Percentiles rank a stretch among this genome's conserved stretches.
These are phyloP conservation scores for Rugalucina vietnamica DNA, from an alignment of 2,888 invertebrate genomes.

Conservation along the genomic window DNA sequence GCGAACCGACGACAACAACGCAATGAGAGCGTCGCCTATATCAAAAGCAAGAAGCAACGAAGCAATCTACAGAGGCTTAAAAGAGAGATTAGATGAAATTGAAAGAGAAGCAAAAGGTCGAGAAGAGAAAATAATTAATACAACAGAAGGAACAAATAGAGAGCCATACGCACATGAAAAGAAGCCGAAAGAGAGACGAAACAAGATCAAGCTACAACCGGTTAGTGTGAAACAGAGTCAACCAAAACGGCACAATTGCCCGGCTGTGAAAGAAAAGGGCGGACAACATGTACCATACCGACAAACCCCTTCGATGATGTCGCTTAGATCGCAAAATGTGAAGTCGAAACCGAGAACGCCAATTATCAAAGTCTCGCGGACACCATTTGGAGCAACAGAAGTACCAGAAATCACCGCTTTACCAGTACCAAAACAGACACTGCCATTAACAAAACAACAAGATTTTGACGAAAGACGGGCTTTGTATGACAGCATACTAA, in stretches of 20 bases:
- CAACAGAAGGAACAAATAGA: background rate
- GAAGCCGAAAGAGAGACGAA: background rate
- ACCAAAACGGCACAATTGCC: too few species aligned
- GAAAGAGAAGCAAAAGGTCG: constrained; percentile 18
- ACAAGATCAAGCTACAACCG: background rate
- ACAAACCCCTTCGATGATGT: too few species aligned
- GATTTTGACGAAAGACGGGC: constrained; percentile 33
- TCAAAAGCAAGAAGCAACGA: constrained; percentile 48
- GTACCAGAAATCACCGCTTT: too few species aligned
- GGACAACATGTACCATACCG: too few species aligned
- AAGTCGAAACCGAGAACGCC: too few species aligned
- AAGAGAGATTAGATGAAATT: constrained; percentile 41
- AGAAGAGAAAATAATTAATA: background rate
- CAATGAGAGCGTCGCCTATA: background rate
- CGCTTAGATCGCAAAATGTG: too few species aligned
- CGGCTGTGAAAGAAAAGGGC: too few species aligned
- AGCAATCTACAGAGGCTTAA: constrained; percentile 46
- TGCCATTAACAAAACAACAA: background rate
- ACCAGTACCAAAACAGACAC: too few species aligned
- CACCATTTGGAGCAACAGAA: too few species aligned
- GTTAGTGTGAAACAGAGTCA: too few species aligned
- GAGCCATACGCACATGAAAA: too few species aligned
- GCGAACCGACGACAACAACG: background rate
- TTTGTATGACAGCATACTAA: constrained; percentile 44
- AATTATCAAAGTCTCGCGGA: too few species aligned